Conservation (phyloP, 1,140 invertebrate genomes). For the Danaus melanippus region DNA sequence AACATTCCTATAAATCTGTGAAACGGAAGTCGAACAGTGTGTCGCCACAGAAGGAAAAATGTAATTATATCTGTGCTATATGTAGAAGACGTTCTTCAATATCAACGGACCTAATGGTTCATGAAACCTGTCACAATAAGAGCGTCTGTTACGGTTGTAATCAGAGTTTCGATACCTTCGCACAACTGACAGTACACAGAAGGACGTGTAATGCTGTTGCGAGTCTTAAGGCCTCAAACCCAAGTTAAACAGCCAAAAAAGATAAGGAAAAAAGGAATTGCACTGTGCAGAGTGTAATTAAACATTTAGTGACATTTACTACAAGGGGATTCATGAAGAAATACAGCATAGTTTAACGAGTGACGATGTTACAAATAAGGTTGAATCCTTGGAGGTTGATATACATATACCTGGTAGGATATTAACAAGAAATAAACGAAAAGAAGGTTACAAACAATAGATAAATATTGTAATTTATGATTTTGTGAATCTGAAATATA, state of each 20-base stretch:
- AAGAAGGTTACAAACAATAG: too few relatives aligned
- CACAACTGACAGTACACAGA: constrained; percentile 33
- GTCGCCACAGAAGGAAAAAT: constrained; percentile 28
- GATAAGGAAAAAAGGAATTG: constrained; percentile 8
- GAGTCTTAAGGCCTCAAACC: constrained; percentile 19
- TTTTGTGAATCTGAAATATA: too few relatives aligned
- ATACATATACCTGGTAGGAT: constrained; percentile 11
- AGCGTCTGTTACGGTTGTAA: constrained; percentile 48
- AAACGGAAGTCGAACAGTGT: constrained; percentile 36
- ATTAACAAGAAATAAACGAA: constrained; percentile 3
- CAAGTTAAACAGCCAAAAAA: constrained; percentile 1
- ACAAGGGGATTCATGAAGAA: constrained; percentile 28
- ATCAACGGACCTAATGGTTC: constrained; percentile 56
- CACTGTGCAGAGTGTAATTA: constrained; percentile 20
- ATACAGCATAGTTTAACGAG: constrained; percentile 16
- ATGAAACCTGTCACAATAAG: constrained; percentile 58
- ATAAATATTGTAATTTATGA: background rate
- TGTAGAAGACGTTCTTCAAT: constrained; percentile 49
- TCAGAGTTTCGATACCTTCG: constrained; percentile 44
- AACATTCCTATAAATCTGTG: constrained; percentile 57
- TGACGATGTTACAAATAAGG: background rate
- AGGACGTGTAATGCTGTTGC: constrained; percentile 30
- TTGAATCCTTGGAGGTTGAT: constrained; percentile 15
- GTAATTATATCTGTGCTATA: constrained; percentile 37
- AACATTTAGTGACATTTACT: constrained; percentile 25